phyloP scores from a whole-genome alignment of 1,140 invertebrate genomes.

The Drosophila punjabiensis region DNA sequence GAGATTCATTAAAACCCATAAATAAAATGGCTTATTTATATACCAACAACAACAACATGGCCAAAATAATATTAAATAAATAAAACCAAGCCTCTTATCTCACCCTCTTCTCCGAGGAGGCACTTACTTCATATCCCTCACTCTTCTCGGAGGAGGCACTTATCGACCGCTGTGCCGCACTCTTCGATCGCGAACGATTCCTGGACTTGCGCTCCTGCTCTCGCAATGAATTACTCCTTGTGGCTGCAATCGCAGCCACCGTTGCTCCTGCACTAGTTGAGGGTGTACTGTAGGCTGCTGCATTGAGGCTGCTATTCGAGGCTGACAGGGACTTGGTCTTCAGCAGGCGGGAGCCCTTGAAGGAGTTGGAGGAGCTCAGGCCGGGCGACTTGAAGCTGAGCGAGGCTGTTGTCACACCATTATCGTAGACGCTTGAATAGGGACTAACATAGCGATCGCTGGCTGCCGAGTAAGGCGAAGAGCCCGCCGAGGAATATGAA shows the following conservation, averaged over 20 bases:
- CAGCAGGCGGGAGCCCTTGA: slow-evolving; percentile 63
- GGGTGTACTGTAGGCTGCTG: slow-evolving; percentile 20
- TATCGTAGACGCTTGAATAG: slow-evolving; percentile 81
- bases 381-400: slow-evolving; percentile 72
- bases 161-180: slow-evolving; percentile 77
- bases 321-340: slow-evolving; percentile 73
- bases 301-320: slow-evolving; percentile 78
- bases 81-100: background rate
- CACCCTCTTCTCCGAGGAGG: background rate
- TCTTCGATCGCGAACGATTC: slow-evolving; percentile 75
- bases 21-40: background rate
- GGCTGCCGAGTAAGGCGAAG: slow-evolving; percentile 36
- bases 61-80: slow-evolving; percentile 3
- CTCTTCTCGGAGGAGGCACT: slow-evolving; percentile 86
- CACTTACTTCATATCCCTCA: slow-evolving; percentile 90
- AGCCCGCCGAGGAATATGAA: slow-evolving; percentile 43
- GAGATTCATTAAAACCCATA: background rate
- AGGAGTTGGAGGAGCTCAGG: slow-evolving; percentile 68
- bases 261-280: slow-evolving; percentile 57
- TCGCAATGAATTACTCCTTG: slow-evolving; percentile 78
- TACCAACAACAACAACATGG: slow-evolving; percentile 53
- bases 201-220: slow-evolving; percentile 84
- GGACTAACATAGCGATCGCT: slow-evolving; percentile 83
- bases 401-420: slow-evolving; percentile 84
- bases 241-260: slow-evolving; percentile 75